Base-by-base conservation (phyloP, 1,140 invertebrate species). In the Drosophila ambigua region DNA sequence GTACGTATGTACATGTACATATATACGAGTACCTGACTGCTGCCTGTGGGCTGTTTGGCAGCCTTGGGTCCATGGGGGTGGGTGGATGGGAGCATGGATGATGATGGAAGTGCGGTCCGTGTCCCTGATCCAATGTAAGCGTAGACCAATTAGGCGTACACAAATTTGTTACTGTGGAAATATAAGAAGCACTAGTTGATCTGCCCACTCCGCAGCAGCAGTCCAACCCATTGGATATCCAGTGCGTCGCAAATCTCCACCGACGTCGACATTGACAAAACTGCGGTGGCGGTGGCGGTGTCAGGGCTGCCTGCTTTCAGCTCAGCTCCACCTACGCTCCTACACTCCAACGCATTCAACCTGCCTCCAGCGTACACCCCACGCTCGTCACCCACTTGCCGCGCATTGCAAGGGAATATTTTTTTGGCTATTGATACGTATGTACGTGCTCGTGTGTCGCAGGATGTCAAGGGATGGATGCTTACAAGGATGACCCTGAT, bases 131-230 rank as follows among this genome's bases (percentile, higher is more conserved):
- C 71, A 48, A 54, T 87, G 79, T 88, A 88, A 83, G 65, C 84
- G 72, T 77, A 88, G 84, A 75, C 83, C 83, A 88, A 88, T 88
- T 88, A 88, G 75, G 83, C 84, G 84, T 88, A 88, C 88, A 87
- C 78, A 87, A 84, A 87, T 87, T 82, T 87, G 67, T 62, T 87
- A 58, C 65, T 77, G 59, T 77, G 77, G 79, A 54, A 88, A 87
- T 73, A 62, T 77, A 72, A 88, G 83, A 74, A 82, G 78, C 83
- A 87, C 82, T 87, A 87, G 82, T 87, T 87, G 82, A 83, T 85
- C 62, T 61, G 23, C 13, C 24, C 24, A 26, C 13, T 1, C 35
- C 20, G 20, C 20, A 11, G 9, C 20, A 23, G 16, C 26, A 35
- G 62, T 20, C 49, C 31, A 46, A 11, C n/a, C 43, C 11, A 39